A percentile compares a stretch with the other conserved stretches of the same genome.
Conservation (phyloP, 2,888 invertebrate genomes). For the Nephrotoma flavescens region DNA sequence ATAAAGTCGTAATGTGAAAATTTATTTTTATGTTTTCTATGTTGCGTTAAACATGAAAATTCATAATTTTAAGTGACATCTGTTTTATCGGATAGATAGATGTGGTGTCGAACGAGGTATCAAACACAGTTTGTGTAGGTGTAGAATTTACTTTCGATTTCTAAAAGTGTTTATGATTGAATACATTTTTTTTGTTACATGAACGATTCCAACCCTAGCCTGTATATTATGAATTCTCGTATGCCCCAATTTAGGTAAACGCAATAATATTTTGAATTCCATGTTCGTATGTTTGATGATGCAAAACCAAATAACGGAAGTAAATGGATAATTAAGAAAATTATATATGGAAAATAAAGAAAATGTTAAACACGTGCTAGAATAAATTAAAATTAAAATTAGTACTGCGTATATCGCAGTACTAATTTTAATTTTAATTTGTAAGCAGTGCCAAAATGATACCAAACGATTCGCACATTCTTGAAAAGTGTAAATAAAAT, state of each 20-base stretch:
- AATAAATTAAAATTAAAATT: background rate
- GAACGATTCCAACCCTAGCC: background rate
- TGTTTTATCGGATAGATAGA: background rate
- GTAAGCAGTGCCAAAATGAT: no score
- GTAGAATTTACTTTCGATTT: background rate
- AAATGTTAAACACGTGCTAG: conserved; percentile 1
- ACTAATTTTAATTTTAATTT: no score
- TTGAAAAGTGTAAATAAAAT: no score
- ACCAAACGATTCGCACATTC: no score
- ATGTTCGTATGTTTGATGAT: background rate
- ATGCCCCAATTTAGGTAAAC: background rate
- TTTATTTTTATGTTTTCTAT: background rate
- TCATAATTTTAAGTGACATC: background rate
- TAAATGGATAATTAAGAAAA: conserved; percentile 4
- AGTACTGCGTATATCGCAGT: background rate
- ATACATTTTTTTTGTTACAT: background rate
- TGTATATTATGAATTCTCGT: background rate
- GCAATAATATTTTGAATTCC: background rate
- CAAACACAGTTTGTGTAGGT: background rate
- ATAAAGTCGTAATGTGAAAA: background rate
- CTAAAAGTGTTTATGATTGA: background rate
- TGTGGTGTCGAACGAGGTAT: background rate
- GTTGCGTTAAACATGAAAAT: background rate
- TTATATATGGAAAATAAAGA: background rate
- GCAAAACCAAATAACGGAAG: conserved; percentile 2